These are phyloP conservation scores for Pristionchus maxplancki DNA, from an alignment of 2,888 invertebrate species.

Conservation along the genomic window DNA sequence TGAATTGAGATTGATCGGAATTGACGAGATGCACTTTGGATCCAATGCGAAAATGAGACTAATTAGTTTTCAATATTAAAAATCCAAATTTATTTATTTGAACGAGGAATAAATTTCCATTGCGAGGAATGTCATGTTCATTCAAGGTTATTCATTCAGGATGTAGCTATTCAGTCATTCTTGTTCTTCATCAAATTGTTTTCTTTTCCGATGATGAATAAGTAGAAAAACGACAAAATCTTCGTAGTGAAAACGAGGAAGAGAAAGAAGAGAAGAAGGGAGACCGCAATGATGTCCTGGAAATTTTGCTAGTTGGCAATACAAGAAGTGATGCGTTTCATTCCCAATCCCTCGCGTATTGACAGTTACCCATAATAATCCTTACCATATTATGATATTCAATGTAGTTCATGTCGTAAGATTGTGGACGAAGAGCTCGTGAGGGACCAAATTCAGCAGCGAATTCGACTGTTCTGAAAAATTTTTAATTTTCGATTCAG, in stretches of 20 bases:
- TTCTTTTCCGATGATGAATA: not conserved
- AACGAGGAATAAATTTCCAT: too few relatives aligned
- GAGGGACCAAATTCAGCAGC: constrained; percentile 1
- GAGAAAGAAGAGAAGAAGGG: not conserved
- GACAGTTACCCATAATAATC: not conserved
- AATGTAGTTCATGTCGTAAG: not conserved
- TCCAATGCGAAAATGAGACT: too few relatives aligned
- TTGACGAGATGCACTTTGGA: too few relatives aligned
- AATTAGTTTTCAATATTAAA: too few relatives aligned
- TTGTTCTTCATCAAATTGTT: not conserved
- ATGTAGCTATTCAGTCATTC: not conserved
- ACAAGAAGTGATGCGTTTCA: too few relatives aligned
- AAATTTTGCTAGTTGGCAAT: too few relatives aligned
- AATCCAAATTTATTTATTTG: too few relatives aligned
- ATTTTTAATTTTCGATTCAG: not conserved
- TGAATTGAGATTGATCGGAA: too few relatives aligned
- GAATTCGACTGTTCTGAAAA: not conserved
- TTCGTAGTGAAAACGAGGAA: not conserved
- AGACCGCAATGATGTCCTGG: not conserved
- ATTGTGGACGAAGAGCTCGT: not conserved
- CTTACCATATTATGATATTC: constrained; percentile 7
- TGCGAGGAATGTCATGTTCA: too few relatives aligned
- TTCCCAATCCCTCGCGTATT: too few relatives aligned
- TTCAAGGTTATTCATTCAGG: too few relatives aligned
- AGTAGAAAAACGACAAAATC: not conserved